Conservation (phyloP, 2,888 invertebrate species). For the Chouioia cunea region DNA sequence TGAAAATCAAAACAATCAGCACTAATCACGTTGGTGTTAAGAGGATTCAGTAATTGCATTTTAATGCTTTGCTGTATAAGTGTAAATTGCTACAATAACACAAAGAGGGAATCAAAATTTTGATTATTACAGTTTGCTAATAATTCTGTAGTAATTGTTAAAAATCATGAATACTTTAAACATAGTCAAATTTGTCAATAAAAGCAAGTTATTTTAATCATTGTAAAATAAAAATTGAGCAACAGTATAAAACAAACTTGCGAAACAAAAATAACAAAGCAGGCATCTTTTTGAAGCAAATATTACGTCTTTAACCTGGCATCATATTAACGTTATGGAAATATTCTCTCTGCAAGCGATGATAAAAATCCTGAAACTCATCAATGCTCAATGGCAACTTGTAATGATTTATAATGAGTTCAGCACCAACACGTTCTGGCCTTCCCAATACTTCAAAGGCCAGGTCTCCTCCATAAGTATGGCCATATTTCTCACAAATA, state of each 20-base stretch:
- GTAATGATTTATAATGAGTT: constrained; percentile 60
- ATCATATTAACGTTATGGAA: constrained; percentile 63
- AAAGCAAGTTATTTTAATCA: too few species aligned
- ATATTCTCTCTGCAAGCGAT: constrained; percentile 59
- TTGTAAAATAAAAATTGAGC: not conserved
- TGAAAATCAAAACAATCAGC: too few species aligned
- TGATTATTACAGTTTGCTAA: too few species aligned
- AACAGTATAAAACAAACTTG: constrained; percentile 23
- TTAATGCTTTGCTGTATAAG: too few species aligned
- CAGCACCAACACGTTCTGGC: constrained; percentile 71
- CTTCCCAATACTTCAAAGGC: constrained; percentile 84
- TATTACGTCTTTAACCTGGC: constrained; percentile 58
- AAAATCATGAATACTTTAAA: too few species aligned
- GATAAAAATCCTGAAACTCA: constrained; percentile 59
- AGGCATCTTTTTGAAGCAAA: constrained; percentile 38
- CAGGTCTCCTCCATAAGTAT: constrained; percentile 83
- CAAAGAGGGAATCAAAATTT: too few species aligned
- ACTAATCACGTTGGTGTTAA: too few species aligned
- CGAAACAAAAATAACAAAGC: constrained; percentile 45
- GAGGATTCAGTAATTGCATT: too few species aligned
- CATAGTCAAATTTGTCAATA: too few species aligned
- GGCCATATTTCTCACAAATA: constrained; percentile 80
- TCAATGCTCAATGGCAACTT: constrained; percentile 60
- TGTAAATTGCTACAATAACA: too few species aligned
- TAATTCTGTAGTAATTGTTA: too few species aligned